Percentiles rank a stretch among this genome's conserved stretches.
These are phyloP conservation scores for Agrochola circellaris DNA, from an alignment of 2,888 invertebrate species.

Conservation along the genomic window DNA sequence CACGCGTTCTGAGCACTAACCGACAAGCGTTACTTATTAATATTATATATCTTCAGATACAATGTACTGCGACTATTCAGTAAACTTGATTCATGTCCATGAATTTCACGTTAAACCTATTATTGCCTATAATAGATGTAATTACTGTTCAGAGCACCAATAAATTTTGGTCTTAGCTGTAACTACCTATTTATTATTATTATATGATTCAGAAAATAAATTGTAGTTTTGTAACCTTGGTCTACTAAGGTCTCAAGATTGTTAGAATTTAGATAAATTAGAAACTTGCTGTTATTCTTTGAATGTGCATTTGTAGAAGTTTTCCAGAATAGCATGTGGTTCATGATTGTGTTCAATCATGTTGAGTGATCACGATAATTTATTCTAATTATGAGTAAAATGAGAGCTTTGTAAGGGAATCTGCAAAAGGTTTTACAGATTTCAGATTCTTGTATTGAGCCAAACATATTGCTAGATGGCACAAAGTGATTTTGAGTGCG, in stretches of 20 bases:
- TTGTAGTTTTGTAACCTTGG: slow-evolving; percentile 34
- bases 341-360: neutral
- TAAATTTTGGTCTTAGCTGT: neutral
- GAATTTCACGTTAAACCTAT: slow-evolving; percentile 16
- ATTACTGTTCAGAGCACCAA: slow-evolving; percentile 18
- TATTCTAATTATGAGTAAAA: neutral
- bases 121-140: slow-evolving; percentile 27
- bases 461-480: neutral
- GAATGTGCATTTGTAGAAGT: neutral
- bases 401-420: neutral
- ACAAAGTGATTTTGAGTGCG: neutral
- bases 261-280: slow-evolving; percentile 14
- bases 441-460: neutral
- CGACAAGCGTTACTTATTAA: slow-evolving; percentile 27
- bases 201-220: slow-evolving; percentile 25
- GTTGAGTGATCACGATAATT: neutral
- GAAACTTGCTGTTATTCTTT: slow-evolving; percentile 12
- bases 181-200: slow-evolving; percentile 9
- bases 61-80: slow-evolving; percentile 31
- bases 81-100: slow-evolving; percentile 27
- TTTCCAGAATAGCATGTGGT: neutral
- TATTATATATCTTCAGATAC: neutral
- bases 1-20: slow-evolving; percentile 70
- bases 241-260: slow-evolving; percentile 17
- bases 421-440: neutral